Conservation (phyloP, 2,113 vertebrate genomes). For the Emydura subglobosa region DNA sequence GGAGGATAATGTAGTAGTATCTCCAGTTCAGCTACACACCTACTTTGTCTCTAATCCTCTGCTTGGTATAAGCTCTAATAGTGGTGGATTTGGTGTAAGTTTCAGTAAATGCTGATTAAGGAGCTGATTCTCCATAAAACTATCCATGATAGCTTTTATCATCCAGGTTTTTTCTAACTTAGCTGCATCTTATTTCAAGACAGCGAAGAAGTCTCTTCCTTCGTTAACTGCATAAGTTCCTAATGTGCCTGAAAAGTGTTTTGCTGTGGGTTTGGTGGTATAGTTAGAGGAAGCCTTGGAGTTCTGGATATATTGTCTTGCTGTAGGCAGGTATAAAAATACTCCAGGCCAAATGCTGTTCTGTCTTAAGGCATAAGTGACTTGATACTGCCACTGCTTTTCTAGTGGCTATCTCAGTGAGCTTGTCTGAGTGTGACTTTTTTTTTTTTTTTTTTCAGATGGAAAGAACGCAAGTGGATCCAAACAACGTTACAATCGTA, state of each 20-base stretch:
- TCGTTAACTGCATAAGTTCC: neutral
- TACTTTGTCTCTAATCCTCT: neutral
- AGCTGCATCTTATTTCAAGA: neutral
- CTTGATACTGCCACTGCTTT: too few relatives aligned
- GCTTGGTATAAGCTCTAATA: neutral
- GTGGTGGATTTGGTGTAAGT: neutral
- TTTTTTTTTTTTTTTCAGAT: constrained; percentile 82
- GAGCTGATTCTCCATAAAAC: neutral
- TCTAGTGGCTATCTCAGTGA: too few relatives aligned
- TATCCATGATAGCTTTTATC: neutral
- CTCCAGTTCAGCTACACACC: neutral
- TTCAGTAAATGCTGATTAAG: neutral
- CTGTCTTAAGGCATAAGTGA: neutral
- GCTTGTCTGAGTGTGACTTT: neutral
- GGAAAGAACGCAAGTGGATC: constrained; percentile 92
- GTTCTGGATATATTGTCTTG: neutral
- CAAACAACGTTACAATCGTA: constrained; percentile 91
- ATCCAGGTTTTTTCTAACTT: too few relatives aligned
- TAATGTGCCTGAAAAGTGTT: neutral
- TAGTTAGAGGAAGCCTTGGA: too few relatives aligned
- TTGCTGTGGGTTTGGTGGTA: neutral
- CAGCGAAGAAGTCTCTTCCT: neutral
- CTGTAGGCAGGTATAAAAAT: neutral
- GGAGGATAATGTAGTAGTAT: neutral
- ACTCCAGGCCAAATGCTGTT: neutral